Base-by-base conservation (phyloP, 2,888 invertebrate genomes). In the Tuta absoluta region DNA sequence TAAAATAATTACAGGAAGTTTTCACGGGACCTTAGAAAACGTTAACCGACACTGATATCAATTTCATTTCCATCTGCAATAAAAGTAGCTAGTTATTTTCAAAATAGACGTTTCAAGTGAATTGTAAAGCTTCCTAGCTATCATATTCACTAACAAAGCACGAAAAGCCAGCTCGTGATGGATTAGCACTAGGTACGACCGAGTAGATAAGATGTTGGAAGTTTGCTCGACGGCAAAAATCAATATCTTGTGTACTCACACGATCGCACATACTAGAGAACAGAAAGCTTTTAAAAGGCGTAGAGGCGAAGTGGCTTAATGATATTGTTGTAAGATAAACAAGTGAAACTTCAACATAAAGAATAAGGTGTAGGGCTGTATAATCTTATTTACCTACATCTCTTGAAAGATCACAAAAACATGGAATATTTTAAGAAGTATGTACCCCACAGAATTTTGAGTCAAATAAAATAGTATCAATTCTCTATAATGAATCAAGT, bases 161-260 rank as follows among this genome's bases (percentile, higher is more conserved):
- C 4, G n/a, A 14, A 8, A 45, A 33, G 33, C 33, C 17, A 45
- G 45, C 7, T 45, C 45, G 7, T 45, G 51, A 53, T 53, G 21
- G 51, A 53, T 53, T 23, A 23, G 51, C 24, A 14, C 51, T 14
- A 23, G 19, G 7, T 19, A 10, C 12, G 17, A 48, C 8, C n/a
- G 19, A 48, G 17, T 33, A 33, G 4, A 45, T 41, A 51, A 21
- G 23, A 53, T 53, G 51, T 53, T 23, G 19, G 51, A 10, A 14
- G 51, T 53, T 23, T 19, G 11, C 12, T 53, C 14, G 12, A 14
- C 7, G 51, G 3, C 51, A 23, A 24, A 21, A 53, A 53, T 53
- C 51, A 53, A 53, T 53, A 53, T 53, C 51, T 53, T 23, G 51
- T 23, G 14, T 23, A 53, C 23, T 23, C 8, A 53, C 23, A 53